These are phyloP conservation scores for Pseudomyrmex cubaensis DNA, from an alignment of 1,140 invertebrate species.

Conservation along the genomic window DNA sequence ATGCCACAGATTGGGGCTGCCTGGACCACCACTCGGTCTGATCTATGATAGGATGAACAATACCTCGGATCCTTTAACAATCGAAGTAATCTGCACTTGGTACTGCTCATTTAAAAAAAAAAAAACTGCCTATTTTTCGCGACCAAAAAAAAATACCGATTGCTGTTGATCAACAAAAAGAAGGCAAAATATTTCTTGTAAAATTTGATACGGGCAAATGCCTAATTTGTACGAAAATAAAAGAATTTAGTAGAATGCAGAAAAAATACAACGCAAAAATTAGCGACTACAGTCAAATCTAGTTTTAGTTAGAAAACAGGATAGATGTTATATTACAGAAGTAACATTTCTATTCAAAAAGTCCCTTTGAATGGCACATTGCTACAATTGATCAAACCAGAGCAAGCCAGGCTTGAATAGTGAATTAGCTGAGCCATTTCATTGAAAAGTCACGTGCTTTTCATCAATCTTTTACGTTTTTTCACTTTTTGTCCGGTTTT, in stretches of 20 bases:
- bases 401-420: neutral
- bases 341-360: too few relatives aligned
- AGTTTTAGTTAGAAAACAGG: neutral
- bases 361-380: neutral
- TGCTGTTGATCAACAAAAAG: too few relatives aligned
- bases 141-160: neutral
- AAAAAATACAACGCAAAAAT: neutral
- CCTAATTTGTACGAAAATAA: neutral
- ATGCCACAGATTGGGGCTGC: conserved; percentile 74
- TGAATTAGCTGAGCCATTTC: conserved; percentile 39
- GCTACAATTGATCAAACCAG: neutral
- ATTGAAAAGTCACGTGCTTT: conserved; percentile 39
- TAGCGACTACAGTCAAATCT: neutral
- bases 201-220: too few relatives aligned
- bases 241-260: neutral
- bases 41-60: conserved; percentile 63
- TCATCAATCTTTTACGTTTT: conserved; percentile 31
- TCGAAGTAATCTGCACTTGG: neutral
- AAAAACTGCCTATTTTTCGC: neutral
- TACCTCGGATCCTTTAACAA: conserved; percentile 7
- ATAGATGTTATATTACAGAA: conserved; percentile 1
- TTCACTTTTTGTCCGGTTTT: neutral
- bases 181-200: neutral
- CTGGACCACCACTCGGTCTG: conserved; percentile 42
- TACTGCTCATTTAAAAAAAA: neutral